These are phyloP conservation scores for Lates calcarifer DNA, from an alignment of 2,113 vertebrate species.

Conservation along the genomic window DNA sequence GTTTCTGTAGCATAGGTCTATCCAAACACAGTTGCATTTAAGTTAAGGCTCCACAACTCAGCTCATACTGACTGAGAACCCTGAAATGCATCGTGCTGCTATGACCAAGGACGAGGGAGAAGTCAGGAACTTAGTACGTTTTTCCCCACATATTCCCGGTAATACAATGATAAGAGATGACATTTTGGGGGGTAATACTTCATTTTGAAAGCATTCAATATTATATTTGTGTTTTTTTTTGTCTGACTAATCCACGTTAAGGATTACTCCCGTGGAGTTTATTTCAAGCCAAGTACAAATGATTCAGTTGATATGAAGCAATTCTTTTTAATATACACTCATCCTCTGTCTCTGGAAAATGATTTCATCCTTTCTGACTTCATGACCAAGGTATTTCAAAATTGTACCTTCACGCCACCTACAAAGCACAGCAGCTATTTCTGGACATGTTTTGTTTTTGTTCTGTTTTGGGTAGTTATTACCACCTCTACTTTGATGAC, in stretches of 20 bases:
- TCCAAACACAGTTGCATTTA: slow-evolving; percentile 17
- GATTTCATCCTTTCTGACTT: slow-evolving; percentile 53
- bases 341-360: slow-evolving; percentile 27
- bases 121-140: slow-evolving; percentile 28
- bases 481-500: slow-evolving; percentile 31
- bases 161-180: neutral
- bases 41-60: neutral
- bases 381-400: slow-evolving; percentile 49
- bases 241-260: neutral
- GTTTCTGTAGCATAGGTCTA: neutral
- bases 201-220: neutral
- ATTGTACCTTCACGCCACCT: slow-evolving; percentile 31
- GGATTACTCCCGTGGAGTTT: neutral
- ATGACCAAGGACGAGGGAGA: neutral
- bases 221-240: neutral
- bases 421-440: slow-evolving; percentile 58
- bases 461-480: slow-evolving; percentile 48
- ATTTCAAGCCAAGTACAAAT: slow-evolving; percentile 7
- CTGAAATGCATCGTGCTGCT: neutral
- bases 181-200: neutral
- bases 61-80: neutral
- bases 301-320: neutral
- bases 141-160: neutral
- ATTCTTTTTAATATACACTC: slow-evolving; percentile 9
- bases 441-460: slow-evolving; percentile 53